Percentiles rank a stretch among this genome's conserved stretches.
phyloP scores from a whole-genome alignment of 1,140 invertebrate genomes.

The Amyelois transitella region DNA sequence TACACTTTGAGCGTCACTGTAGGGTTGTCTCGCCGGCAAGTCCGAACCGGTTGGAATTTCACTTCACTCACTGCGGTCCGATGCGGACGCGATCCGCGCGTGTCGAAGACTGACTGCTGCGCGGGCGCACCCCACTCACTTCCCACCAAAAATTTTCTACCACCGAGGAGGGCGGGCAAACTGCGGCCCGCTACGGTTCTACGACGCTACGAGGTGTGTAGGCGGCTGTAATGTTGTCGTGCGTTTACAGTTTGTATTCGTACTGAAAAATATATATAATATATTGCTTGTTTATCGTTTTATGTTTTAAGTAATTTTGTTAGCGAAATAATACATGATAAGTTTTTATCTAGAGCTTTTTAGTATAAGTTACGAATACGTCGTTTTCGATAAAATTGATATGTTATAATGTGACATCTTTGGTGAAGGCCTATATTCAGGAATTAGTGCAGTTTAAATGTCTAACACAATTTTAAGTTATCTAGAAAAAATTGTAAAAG shows the following conservation, averaged over 20 bases:
- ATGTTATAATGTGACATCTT: no score
- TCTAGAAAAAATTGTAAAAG: no score
- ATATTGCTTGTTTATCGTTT: no score
- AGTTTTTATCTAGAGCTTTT: no score
- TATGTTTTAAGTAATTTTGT: no score
- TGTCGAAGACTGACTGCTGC: slow-evolving; percentile 50
- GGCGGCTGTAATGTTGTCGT: background rate
- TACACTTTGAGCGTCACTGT: slow-evolving; percentile 49
- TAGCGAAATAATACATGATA: no score
- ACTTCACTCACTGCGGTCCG: slow-evolving; percentile 37
- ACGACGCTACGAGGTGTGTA: background rate
- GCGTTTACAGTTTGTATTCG: background rate
- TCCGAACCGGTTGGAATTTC: slow-evolving; percentile 18
- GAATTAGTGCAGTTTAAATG: no score
- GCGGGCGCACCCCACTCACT: slow-evolving; percentile 69
- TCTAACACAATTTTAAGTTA: no score
- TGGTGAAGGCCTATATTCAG: no score
- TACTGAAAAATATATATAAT: background rate
- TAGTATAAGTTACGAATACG: no score
- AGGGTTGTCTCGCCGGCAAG: slow-evolving; percentile 12
- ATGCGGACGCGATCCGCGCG: slow-evolving; percentile 55
- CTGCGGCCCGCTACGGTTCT: slow-evolving; percentile 39
- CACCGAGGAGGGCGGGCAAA: slow-evolving; percentile 45
- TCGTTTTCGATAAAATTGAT: no score
- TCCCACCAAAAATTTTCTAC: slow-evolving; percentile 67